phyloP scores from a whole-genome alignment of 2,888 invertebrate species.

The Heliconius charithonia region DNA sequence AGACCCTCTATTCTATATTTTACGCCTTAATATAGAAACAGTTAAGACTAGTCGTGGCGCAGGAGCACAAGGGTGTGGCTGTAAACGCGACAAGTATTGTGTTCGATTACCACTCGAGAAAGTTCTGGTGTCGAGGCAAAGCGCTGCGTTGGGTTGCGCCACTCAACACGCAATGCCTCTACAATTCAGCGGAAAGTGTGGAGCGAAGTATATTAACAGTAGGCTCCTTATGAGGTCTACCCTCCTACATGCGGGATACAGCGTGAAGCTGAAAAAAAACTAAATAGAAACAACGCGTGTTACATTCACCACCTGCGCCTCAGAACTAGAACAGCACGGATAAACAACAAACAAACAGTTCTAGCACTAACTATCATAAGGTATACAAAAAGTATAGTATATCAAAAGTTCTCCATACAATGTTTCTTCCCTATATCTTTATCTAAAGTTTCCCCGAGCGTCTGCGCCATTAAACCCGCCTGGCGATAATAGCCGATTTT shows the following conservation, averaged over 20 bases:
- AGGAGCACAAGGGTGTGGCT: too few relatives aligned
- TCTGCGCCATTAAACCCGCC: slow-evolving; percentile 67
- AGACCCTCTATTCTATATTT: neutral
- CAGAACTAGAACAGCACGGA: neutral
- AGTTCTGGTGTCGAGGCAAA: too few relatives aligned
- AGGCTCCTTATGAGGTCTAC: too few relatives aligned
- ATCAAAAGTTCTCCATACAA: slow-evolving; percentile 12
- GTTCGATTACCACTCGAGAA: too few relatives aligned
- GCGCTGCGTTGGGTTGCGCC: too few relatives aligned
- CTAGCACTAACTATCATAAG: neutral
- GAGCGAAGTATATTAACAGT: neutral
- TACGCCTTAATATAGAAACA: too few relatives aligned
- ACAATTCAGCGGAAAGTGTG: neutral
- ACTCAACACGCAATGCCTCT: too few relatives aligned
- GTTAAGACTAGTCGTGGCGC: too few relatives aligned
- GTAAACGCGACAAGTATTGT: too few relatives aligned
- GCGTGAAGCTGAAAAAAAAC: neutral
- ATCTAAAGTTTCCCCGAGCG: slow-evolving; percentile 41
- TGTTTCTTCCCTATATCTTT: slow-evolving; percentile 36
- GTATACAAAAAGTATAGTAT: neutral
- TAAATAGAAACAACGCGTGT: neutral
- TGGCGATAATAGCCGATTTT: slow-evolving; percentile 65
- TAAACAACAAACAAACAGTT: slow-evolving; percentile 7
- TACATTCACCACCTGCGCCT: too few relatives aligned
- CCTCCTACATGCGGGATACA: neutral